Base-by-base conservation (phyloP, 2,113 vertebrate species). In the Malurus melanocephalus region DNA sequence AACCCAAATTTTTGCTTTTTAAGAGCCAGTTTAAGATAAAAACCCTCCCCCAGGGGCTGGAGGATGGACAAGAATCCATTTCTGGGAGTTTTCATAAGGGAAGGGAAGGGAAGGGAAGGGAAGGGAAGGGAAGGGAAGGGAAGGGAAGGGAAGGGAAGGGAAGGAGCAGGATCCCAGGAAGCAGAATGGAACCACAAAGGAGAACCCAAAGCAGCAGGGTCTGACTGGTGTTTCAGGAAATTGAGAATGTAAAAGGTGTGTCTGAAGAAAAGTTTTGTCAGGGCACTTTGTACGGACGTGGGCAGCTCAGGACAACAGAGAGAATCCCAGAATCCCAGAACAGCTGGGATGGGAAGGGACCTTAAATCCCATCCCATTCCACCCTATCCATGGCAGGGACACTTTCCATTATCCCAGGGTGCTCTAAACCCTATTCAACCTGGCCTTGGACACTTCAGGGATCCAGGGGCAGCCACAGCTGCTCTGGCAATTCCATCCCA, bases 401-500 rank as follows among this genome's bases (percentile, higher is more conserved):
- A 78, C 38, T 26, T 76, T 0, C 35, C 53, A n/a, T 38, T 14
- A 0, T 18, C 53, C 38, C 62, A 76, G 62, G 53, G 0, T 42
- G 71, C 13, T 67, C 61, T 49, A 51, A 35, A 35, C 35, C 35
- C 35, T 10, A 35, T 35, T 10, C 35, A 85, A 0, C 28, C 64
- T 48, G 83, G 33, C 28, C 49, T 56, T 9, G 74, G 42, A 0
- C 65, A 71, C 33, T 56, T 0, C 74, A 62, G 74, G 65, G 65
- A 62, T 53, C 45, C 61, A 85, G 55, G 46, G 40, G 16, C 46
- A 61, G 72, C 72, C 82, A 11, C 55, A 77, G 64, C 64, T n/a
- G 0, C 23, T 55, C 64, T 85, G 83, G 27, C 1, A 4, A 61
- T 2, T 3, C 81, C 1, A 1, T 7, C 1, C 32, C 79, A 81